Conservation (phyloP, 1,140 invertebrate genomes). For the Plodia interpunctella region DNA sequence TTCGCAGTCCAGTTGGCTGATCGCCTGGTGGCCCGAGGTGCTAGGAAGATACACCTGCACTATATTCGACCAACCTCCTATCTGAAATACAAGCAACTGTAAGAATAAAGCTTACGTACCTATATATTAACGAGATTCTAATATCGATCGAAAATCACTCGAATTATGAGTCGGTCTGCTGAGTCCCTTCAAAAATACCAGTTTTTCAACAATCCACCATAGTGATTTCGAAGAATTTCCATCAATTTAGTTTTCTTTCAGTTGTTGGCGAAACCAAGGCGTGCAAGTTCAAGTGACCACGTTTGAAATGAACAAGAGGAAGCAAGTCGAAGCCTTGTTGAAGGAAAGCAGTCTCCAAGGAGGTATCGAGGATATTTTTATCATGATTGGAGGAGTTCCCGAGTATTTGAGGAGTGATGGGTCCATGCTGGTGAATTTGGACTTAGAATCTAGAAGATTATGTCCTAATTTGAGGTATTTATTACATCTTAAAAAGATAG, state of each 20-base stretch:
- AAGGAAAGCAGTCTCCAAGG: conserved; percentile 12
- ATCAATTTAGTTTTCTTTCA: conserved; percentile 12
- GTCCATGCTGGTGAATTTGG: conserved; percentile 13
- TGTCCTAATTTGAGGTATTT: conserved; percentile 20
- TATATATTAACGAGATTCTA: too few relatives aligned
- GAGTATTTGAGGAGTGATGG: conserved; percentile 1
- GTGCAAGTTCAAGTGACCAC: conserved; percentile 19
- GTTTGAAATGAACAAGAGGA: conserved; percentile 13
- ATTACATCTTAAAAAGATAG: too few relatives aligned
- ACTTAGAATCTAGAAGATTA: conserved; percentile 13
- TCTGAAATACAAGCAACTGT: conserved; percentile 6
- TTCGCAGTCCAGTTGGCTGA: conserved; percentile 14
- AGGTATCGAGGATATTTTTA: conserved; percentile 20
- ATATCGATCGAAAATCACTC: too few relatives aligned
- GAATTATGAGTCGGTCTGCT: too few relatives aligned
- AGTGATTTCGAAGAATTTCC: neutral
- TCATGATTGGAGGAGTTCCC: conserved; percentile 10
- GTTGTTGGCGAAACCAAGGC: conserved; percentile 19
- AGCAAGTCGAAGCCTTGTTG: conserved; percentile 11
- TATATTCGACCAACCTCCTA: neutral
- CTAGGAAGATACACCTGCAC: conserved; percentile 16
- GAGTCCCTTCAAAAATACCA: neutral
- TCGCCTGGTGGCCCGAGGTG: conserved; percentile 14
- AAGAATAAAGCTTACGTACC: neutral
- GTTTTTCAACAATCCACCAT: neutral